Base-by-base conservation (phyloP, 53 echinoderm and acorn worm genomes). In the Hippasteria phrygiana region DNA sequence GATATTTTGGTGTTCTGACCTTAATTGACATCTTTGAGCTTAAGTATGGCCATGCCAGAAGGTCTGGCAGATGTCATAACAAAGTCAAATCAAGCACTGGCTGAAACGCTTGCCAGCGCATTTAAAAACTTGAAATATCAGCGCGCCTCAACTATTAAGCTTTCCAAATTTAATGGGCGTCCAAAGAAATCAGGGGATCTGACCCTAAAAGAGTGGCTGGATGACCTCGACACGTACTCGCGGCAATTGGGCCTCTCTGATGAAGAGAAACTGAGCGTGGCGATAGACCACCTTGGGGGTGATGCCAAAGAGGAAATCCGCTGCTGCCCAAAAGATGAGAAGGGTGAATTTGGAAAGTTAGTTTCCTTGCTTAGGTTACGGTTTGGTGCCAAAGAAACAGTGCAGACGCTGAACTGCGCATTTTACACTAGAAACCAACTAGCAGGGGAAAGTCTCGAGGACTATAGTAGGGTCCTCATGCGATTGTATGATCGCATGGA, bases 401-500 rank as follows among this genome's bases (percentile, higher is more conserved):
- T 37, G 5, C 77, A 77, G n/a, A 54, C 77, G 0, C 37, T 55
- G 11, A 77, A 77, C 16, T 20, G 77, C 17, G 12, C 55, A 34
- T 77, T 77, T 14, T 77, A 77, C 37, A 32, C 55, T 13, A 51
- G 77, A 22, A 1, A 2, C 17, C 77, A 77, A 13, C 17, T 53
- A 2, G 77, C 51, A 32, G 77, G 37, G 2, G 77, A 77, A 35
- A 53, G 36, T 18, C 38, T 77, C 7, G 77, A 51, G 3, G 77
- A 76, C 13, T 76, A 13, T 48, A 76, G 50, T 17, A 27, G 76
- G 1, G 55, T 18, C 14, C 77, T 77, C 34, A 55, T 77, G 47
- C 46, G 75, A 31, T 28, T 77, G 29, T 54, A 55, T 33, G 77
- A 77, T 5, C 77, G 55, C 18, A 77, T 77, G 77, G 77, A 77